Percentiles rank a stretch among this genome's conserved stretches.
These are phyloP conservation scores for Pithys albifrons DNA, from an alignment of 2,113 vertebrate species.

Conservation along the genomic window DNA sequence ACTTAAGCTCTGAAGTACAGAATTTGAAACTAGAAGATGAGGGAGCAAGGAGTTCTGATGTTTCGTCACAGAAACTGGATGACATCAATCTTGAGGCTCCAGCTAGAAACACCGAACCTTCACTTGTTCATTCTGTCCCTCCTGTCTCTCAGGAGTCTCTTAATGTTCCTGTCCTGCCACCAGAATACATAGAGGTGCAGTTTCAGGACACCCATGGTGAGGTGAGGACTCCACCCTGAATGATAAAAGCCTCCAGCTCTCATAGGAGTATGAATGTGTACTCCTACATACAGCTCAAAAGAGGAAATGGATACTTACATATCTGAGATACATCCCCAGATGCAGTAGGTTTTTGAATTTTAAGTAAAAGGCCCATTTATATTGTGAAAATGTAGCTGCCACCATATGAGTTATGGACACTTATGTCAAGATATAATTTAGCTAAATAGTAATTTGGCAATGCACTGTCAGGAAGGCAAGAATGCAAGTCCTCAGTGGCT, in stretches of 20 bases:
- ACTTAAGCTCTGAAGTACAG: slow-evolving; percentile 68
- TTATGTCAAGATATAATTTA: not conserved
- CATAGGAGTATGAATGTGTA: not conserved
- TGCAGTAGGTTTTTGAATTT: not conserved
- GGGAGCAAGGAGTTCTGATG: not conserved
- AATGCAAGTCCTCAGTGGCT: not conserved
- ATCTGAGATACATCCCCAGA: not conserved
- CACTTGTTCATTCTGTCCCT: slow-evolving; percentile 79
- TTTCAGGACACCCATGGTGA: slow-evolving; percentile 71
- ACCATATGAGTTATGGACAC: not conserved
- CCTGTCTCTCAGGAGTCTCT: slow-evolving; percentile 83
- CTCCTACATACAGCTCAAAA: not conserved
- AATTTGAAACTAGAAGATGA: slow-evolving; percentile 75
- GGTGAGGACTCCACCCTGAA: slow-evolving; percentile 58
- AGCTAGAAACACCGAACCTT: slow-evolving; percentile 44
- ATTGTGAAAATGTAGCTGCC: not conserved
- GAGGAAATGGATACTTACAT: not conserved
- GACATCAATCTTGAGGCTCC: not conserved
- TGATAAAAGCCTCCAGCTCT: not conserved
- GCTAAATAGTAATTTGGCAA: not conserved
- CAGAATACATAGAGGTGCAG: slow-evolving; percentile 79
- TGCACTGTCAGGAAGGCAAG: not conserved
- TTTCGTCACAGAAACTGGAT: not conserved
- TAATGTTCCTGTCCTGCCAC: slow-evolving; percentile 83
- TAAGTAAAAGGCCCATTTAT: not conserved